phyloP scores from a whole-genome alignment of 2,888 invertebrate species.

The Clistopyga incitator region DNA sequence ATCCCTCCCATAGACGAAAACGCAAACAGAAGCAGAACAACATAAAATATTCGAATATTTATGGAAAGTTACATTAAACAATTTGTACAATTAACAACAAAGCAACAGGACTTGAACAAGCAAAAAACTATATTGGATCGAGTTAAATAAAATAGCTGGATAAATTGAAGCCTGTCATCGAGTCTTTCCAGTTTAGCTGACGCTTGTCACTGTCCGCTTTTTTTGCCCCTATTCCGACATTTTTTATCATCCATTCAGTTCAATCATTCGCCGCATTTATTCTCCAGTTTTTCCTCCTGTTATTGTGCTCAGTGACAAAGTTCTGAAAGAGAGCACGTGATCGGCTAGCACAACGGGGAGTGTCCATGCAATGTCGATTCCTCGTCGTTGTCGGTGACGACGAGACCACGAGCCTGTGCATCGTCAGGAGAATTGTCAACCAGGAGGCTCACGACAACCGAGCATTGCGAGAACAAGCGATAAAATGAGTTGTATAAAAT shows the following conservation, averaged over 20 bases:
- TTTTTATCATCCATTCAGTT: conserved; percentile 19
- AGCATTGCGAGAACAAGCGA: background rate
- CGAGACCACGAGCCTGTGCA: conserved; percentile 6
- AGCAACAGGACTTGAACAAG: background rate
- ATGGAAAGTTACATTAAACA: too few relatives aligned
- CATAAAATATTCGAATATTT: background rate
- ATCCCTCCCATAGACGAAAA: background rate
- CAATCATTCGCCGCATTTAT: conserved; percentile 8
- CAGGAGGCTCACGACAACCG: background rate
- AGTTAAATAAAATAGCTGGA: background rate
- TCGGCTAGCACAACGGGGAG: conserved; percentile 12
- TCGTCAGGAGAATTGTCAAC: conserved; percentile 9
- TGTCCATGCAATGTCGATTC: conserved; percentile 34
- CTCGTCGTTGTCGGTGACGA: background rate
- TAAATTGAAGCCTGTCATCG: background rate
- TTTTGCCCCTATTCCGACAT: conserved; percentile 6
- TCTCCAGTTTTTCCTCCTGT: conserved; percentile 11
- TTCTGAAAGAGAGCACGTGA: conserved; percentile 53
- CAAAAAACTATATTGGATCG: background rate
- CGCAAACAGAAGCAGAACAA: background rate
- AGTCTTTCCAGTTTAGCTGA: background rate
- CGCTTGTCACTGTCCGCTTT: background rate
- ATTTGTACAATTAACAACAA: background rate
- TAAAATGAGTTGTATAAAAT: conserved; percentile 38
- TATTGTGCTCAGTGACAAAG: conserved; percentile 53